Evolutionary conservation across 2,888 invertebrate genomes (phyloP).

Genomic region (Dynastes grantii): DNA sequence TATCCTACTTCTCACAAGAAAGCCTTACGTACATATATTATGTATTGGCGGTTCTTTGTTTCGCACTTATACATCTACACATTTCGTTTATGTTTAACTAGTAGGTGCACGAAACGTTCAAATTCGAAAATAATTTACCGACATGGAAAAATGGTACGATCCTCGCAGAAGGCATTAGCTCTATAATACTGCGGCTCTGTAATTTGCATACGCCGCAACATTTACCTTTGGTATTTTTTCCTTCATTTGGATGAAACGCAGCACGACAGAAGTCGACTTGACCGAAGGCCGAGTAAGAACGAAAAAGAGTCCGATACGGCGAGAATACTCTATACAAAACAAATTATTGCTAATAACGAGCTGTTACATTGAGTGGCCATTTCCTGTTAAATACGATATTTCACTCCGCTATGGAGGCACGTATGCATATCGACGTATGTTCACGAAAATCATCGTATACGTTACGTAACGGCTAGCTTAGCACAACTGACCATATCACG

Average conservation of each 20-base stretch:
- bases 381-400: constrained; percentile 2
- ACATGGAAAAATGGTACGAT: neutral
- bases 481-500: too few species aligned
- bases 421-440: neutral
- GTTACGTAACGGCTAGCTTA: neutral
- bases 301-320: too few species aligned
- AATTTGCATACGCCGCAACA: constrained; percentile 29
- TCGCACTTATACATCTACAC: neutral
- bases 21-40: neutral
- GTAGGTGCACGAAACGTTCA: constrained; percentile 26
- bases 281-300: neutral
- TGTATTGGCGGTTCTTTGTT: neutral
- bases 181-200: neutral
- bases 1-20: neutral
- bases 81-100: constrained; percentile 1
- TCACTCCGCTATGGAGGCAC: too few species aligned
- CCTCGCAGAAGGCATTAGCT: neutral
- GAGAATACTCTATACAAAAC: neutral
- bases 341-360: constrained; percentile 6
- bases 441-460: neutral
- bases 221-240: neutral
- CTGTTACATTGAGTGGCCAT: neutral
- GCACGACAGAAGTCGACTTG: neutral
- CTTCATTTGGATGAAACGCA: neutral
- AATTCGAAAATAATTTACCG: constrained; percentile 22